Conservation (phyloP, 1,140 invertebrate genomes). For the Anthonomus grandis region DNA sequence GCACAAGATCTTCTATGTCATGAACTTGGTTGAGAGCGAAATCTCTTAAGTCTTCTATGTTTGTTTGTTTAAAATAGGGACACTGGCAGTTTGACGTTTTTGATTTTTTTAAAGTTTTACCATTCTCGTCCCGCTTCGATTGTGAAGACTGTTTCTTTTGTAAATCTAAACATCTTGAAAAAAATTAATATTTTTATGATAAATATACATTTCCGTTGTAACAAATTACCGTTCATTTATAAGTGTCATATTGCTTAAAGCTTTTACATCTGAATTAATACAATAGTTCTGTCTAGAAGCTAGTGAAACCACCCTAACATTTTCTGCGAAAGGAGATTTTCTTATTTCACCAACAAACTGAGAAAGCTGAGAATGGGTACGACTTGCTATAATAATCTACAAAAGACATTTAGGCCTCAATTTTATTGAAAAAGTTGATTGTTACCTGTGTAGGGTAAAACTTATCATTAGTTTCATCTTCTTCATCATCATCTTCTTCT, state of each 20-base stretch:
- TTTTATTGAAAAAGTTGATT: not conserved
- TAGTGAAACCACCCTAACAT: conserved; percentile 75
- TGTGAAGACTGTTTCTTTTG: conserved; percentile 66
- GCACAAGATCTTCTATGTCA: conserved; percentile 87
- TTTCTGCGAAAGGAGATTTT: conserved; percentile 72
- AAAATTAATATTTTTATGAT: conserved; percentile 2
- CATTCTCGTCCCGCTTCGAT: conserved; percentile 58
- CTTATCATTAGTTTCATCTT: conserved; percentile 6
- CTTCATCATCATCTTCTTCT: conserved; percentile 14
- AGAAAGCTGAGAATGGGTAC: conserved; percentile 94
- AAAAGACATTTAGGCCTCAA: conserved; percentile 36
- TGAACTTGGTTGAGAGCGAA: conserved; percentile 66
- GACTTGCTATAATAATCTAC: conserved; percentile 90
- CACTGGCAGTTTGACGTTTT: conserved; percentile 56
- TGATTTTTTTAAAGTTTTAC: conserved; percentile 60
- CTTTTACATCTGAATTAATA: conserved; percentile 79
- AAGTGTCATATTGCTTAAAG: conserved; percentile 71
- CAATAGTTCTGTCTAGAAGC: conserved; percentile 93
- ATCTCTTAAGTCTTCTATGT: conserved; percentile 64
- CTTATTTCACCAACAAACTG: conserved; percentile 92
- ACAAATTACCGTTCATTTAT: conserved; percentile 82
- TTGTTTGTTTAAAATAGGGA: conserved; percentile 64
- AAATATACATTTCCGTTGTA: too few species aligned
- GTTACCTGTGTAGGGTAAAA: conserved; percentile 10
- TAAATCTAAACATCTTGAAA: conserved; percentile 76